These are phyloP conservation scores for Halisarca cf. caerulea DNA, from an alignment of 37 sponge, comb jelly and placozoan genomes.

Conservation along the genomic window DNA sequence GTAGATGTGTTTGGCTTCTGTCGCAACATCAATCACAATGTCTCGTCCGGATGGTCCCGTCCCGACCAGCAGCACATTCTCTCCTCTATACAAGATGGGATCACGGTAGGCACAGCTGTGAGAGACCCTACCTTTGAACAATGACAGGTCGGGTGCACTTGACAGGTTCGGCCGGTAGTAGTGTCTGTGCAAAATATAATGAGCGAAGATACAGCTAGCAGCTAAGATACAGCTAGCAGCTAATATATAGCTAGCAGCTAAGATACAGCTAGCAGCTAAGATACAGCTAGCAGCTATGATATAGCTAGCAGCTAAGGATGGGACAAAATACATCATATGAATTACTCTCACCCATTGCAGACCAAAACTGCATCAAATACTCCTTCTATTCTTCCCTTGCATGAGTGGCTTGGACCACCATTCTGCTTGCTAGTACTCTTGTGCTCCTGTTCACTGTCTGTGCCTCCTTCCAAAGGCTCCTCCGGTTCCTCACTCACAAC, in stretches of 20 bases:
- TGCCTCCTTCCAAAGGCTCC: neutral
- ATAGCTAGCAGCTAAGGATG: no score
- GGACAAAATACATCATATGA: no score
- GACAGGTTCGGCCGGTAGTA: constrained; percentile 43
- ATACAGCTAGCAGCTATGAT: no score
- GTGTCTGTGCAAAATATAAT: constrained; percentile 51
- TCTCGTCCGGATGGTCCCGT: constrained; percentile 71
- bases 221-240: no score
- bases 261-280: no score
- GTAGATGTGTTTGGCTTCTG: constrained; percentile 37
- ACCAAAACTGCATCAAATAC: constrained; percentile 72
- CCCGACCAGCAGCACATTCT: constrained; percentile 71
- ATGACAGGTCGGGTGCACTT: constrained; percentile 41
- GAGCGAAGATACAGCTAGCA: no score
- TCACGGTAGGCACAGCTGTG: constrained; percentile 79
- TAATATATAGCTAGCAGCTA: no score
- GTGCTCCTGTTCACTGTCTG: no score
- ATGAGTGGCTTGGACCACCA: neutral
- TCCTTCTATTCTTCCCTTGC: no score
- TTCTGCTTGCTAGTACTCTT: neutral
- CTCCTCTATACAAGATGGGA: constrained; percentile 32
- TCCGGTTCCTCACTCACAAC: constrained; percentile 28
- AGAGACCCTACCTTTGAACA: constrained; percentile 53
- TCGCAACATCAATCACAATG: constrained; percentile 49
- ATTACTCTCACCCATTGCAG: constrained; percentile 78